Conservation (phyloP, 2,888 invertebrate genomes). For the Tinea semifulvella region DNA sequence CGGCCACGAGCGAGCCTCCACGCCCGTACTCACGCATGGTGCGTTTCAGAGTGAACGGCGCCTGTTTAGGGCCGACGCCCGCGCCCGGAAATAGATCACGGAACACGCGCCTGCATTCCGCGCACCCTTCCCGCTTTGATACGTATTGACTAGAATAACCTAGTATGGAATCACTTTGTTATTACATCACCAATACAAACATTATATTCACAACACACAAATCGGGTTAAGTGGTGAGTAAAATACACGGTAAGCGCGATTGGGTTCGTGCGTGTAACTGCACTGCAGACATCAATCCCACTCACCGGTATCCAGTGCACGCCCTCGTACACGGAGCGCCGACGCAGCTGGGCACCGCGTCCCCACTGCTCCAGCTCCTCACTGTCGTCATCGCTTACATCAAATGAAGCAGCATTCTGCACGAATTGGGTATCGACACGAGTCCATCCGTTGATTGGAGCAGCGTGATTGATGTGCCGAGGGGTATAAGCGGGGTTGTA, state of each 20-base stretch:
- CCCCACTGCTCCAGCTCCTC: constrained; percentile 13
- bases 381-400: background rate
- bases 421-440: background rate
- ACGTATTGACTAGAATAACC: constrained; percentile 23
- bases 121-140: constrained; percentile 49
- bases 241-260: constrained; percentile 2
- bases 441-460: background rate
- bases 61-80: constrained; percentile 50
- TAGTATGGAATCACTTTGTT: constrained; percentile 2
- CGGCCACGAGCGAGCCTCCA: constrained; percentile 69
- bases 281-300: constrained; percentile 36
- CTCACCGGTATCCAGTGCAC: constrained; percentile 51
- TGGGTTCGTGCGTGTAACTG: constrained; percentile 29
- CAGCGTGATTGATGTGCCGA: constrained; percentile 18
- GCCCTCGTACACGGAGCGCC: constrained; percentile 56
- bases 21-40: constrained; percentile 65
- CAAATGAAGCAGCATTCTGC: background rate
- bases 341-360: constrained; percentile 36
- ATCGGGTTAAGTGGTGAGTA: background rate
- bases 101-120: constrained; percentile 51
- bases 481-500: constrained; percentile 48
- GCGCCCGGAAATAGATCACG: constrained; percentile 61
- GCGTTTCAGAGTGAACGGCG: constrained; percentile 57
- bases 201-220: constrained; percentile 7
- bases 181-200: constrained; percentile 7